phyloP scores from a whole-genome alignment of 2,797 vertebrate species.

The Triplophysa bombifrons region DNA sequence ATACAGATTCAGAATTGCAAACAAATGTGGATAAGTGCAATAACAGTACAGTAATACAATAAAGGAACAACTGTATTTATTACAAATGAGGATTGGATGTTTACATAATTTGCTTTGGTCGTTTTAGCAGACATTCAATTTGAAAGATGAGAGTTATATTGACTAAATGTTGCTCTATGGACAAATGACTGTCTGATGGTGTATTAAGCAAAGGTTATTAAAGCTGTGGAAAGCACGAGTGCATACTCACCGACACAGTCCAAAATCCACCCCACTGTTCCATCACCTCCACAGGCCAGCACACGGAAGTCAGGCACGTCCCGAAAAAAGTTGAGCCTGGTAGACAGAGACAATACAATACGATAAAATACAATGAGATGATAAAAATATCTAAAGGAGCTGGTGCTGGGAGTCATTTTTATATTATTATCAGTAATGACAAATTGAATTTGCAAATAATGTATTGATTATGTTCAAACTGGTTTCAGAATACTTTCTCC shows the following conservation, averaged over 20 bases:
- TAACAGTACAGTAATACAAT: neutral
- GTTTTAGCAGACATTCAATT: neutral
- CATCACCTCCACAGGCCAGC: slow-evolving; percentile 92
- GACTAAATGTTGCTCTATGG: neutral
- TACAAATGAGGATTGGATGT: slow-evolving; percentile 3
- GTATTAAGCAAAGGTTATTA: slow-evolving; percentile 16
- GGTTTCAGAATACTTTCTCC: too few relatives aligned
- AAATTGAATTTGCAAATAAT: too few relatives aligned
- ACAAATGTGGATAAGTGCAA: neutral
- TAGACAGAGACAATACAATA: slow-evolving; percentile 27
- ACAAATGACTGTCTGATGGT: neutral
- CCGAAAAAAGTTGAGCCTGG: slow-evolving; percentile 90
- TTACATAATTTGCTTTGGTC: slow-evolving; percentile 14
- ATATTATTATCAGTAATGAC: too few relatives aligned
- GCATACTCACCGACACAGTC: slow-evolving; percentile 89
- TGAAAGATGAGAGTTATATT: slow-evolving; percentile 9
- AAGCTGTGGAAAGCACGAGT: neutral
- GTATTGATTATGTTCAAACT: too few relatives aligned
- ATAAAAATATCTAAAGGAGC: neutral
- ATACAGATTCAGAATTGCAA: neutral
- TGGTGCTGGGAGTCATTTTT: neutral
- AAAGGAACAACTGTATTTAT: neutral
- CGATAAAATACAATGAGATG: neutral
- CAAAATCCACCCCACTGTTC: slow-evolving; percentile 94
- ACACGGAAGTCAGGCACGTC: slow-evolving; percentile 91